Evolutionary conservation across 1,140 invertebrate species (phyloP).

Genomic region (Melipona quadrifasciata): DNA sequence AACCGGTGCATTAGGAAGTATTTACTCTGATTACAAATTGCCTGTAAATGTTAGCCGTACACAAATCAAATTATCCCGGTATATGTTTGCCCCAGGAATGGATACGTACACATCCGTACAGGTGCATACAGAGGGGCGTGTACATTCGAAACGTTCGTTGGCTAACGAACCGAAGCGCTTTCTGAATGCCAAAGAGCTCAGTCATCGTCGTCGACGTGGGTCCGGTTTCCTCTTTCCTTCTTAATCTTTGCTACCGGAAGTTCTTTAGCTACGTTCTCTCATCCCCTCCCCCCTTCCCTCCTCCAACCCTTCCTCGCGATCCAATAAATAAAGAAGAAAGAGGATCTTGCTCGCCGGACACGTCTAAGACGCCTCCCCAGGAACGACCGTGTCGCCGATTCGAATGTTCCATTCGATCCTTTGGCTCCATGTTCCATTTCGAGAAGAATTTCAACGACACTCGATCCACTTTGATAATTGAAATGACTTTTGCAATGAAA

Average conservation of each 20-base stretch:
- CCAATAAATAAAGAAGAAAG: slow-evolving; percentile 57
- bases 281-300: too few species aligned
- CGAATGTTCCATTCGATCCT: background rate
- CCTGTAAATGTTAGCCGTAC: slow-evolving; percentile 29
- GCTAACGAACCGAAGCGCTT: slow-evolving; percentile 72
- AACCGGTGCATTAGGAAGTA: slow-evolving; percentile 5
- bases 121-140: background rate
- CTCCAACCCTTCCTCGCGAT: slow-evolving; percentile 23
- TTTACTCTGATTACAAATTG: slow-evolving; percentile 35
- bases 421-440: background rate
- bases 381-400: slow-evolving; percentile 31
- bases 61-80: slow-evolving; percentile 34
- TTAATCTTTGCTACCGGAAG: slow-evolving; percentile 67
- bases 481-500: background rate
- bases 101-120: background rate
- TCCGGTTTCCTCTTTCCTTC: slow-evolving; percentile 36
- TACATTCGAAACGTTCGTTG: slow-evolving; percentile 42
- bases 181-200: slow-evolving; percentile 69
- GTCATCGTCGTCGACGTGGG: slow-evolving; percentile 47
- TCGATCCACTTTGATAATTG: background rate
- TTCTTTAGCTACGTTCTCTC: slow-evolving; percentile 50
- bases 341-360: slow-evolving; percentile 63
- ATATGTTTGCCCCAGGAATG: slow-evolving; percentile 18
- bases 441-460: background rate
- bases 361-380: slow-evolving; percentile 48